Percentiles rank a stretch among this genome's conserved stretches.
These are phyloP conservation scores for Ailuropoda melanoleuca DNA, from an alignment of 2,113 vertebrate species.

Conservation along the genomic window DNA sequence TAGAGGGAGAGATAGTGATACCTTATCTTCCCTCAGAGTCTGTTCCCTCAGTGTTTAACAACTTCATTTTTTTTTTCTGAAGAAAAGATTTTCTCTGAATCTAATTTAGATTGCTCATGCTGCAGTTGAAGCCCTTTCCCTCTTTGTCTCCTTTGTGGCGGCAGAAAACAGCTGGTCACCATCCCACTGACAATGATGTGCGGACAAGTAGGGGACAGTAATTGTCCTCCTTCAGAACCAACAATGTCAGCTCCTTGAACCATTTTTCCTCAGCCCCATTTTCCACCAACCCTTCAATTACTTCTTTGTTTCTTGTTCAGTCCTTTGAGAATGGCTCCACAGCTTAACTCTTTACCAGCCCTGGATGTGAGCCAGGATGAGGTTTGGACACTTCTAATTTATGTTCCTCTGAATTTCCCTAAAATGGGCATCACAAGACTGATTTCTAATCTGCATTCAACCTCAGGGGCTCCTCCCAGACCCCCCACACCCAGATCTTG, in stretches of 20 bases:
- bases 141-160: conserved; percentile 47
- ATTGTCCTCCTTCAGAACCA: conserved; percentile 57
- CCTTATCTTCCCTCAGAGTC: neutral
- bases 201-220: neutral
- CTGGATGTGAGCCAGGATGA: neutral
- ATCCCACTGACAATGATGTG: neutral
- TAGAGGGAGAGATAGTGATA: neutral
- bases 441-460: neutral
- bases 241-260: conserved; percentile 55
- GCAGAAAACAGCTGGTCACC: conserved; percentile 68
- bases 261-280: conserved; percentile 35
- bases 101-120: neutral
- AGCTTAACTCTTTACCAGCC: neutral
- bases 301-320: conserved; percentile 42
- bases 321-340: neutral
- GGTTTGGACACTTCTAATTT: neutral
- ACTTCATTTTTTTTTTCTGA: neutral
- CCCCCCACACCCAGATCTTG: neutral
- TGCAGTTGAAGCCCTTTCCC: neutral
- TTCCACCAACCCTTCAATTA: conserved; percentile 67
- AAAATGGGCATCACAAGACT: neutral
- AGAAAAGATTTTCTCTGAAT: conserved; percentile 27
- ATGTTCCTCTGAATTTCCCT: neutral
- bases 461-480: neutral
- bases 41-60: neutral